Evolutionary conservation across 2,888 invertebrate genomes (phyloP).

Genomic region (Lycocerus yunnanus): DNA sequence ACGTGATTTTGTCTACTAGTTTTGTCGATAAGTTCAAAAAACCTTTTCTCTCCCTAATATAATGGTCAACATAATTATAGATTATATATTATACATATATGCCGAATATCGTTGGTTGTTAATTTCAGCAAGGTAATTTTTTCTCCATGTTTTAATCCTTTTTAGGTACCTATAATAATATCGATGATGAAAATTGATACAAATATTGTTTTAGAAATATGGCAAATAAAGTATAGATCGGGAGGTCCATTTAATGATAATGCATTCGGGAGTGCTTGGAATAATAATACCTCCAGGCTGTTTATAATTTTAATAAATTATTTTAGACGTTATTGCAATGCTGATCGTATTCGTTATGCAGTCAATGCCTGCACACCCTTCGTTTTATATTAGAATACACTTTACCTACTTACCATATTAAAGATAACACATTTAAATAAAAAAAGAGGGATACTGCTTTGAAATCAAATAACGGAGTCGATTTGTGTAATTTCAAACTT

Average conservation of each 20-base stretch:
- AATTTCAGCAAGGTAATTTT: not conserved
- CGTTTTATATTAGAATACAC: conserved; percentile 18
- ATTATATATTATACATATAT: no score
- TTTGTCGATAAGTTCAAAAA: no score
- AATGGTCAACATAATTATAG: no score
- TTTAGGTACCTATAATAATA: no score
- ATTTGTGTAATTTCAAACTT: not conserved
- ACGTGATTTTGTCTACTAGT: no score
- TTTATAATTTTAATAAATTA: conserved; percentile 37
- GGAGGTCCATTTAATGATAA: conserved; percentile 18
- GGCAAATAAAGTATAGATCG: not conserved
- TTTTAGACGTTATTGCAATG: conserved; percentile 29
- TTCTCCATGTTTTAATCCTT: not conserved
- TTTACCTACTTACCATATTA: conserved; percentile 16
- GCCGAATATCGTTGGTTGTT: not conserved
- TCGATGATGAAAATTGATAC: not conserved
- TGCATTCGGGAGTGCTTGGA: conserved; percentile 23
- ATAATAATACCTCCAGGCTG: conserved; percentile 27
- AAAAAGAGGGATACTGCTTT: not conserved
- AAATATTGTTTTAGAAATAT: not conserved
- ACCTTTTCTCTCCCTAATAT: no score
- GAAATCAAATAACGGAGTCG: not conserved
- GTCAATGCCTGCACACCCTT: conserved; percentile 19
- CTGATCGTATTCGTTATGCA: conserved; percentile 30
- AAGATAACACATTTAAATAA: conserved; percentile 16